Evolutionary conservation across 2,113 vertebrate genomes (phyloP).

Genomic region (Leucoraja erinaceus): DNA sequence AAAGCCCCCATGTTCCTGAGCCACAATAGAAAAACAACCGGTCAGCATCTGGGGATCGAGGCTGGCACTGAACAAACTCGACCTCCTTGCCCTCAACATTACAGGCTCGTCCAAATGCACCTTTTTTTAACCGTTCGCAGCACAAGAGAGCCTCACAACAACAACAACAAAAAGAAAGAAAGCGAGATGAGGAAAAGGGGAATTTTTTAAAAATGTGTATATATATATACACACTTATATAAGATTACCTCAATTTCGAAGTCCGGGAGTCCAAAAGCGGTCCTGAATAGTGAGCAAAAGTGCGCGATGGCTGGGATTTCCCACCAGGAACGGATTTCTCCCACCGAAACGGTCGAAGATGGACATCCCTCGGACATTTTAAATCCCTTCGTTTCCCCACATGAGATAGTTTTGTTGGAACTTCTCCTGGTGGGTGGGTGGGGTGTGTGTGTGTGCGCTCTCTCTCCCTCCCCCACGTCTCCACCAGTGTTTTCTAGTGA

Average conservation of each 20-base stretch:
- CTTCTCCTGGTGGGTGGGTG: not conserved
- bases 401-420: slow-evolving; percentile 32
- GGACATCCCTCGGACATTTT: slow-evolving; percentile 68
- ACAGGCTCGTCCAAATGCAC: not conserved
- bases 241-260: slow-evolving; percentile 89
- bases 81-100: not conserved
- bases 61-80: slow-evolving; percentile 11
- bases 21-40: slow-evolving; percentile 10
- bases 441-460: not conserved
- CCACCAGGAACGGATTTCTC: slow-evolving; percentile 90
- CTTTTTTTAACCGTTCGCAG: not conserved
- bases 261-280: slow-evolving; percentile 86
- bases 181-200: too few relatives aligned
- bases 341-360: slow-evolving; percentile 57
- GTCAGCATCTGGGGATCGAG: slow-evolving; percentile 13
- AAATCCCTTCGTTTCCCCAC: not conserved
- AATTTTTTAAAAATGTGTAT: too few relatives aligned
- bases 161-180: not conserved
- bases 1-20: not conserved
- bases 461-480: slow-evolving; percentile 13
- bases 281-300: slow-evolving; percentile 93
- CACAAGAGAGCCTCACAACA: not conserved
- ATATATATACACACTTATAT: too few relatives aligned
- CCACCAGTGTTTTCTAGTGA: too few relatives aligned
- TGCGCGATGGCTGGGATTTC: slow-evolving; percentile 94